Base-by-base conservation (phyloP, 1,140 invertebrate genomes). In the Drosophila seguyi region DNA sequence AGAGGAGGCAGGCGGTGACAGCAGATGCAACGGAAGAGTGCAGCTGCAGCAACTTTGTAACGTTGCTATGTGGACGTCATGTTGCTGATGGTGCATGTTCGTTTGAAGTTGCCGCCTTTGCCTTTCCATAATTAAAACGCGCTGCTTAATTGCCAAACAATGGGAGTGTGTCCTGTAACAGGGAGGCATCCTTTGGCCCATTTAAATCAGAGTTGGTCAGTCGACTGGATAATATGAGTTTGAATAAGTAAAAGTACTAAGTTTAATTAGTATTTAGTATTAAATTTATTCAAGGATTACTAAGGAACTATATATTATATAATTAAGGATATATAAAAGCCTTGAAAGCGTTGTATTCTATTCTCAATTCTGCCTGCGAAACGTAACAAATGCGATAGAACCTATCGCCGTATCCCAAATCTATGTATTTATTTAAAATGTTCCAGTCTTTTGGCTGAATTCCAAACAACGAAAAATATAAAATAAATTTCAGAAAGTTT, bases 101-200 rank as follows among this genome's bases (percentile, higher is more conserved):
- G 75, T 69, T 78, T 78, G 75, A 77, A 77, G 66, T 71, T 71
- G 48, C 48, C 48, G 57, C 75, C 42, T 50, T 65, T 80, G 81
- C 58, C 71, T 84, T 88, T 85, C 79, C 80, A 87, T 88, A 87
- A 87, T 90, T 87, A 87, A 87, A 87, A 78, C 80, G 67, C 84
- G 80, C 84, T 84, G 81, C 84, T 84, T 87, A 87, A 87, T 87
- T 87, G 84, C 84, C 84, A 87, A 88, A 87, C 85, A 88, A 88
- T 80, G 81, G 66, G 25, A 48, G 45, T 53, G 45, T 53, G 48
- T 42, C 56, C 44, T 50, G 57, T 25, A 13, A 13, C 22, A 20
- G 14, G n/a, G 14, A 14, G 39, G 18, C 10, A 29, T 45, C 38
- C 66, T 18, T 41, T 50, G 10, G n/a, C 10, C 22, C 66, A 57